phyloP scores from a whole-genome alignment of 2,113 vertebrate species.

The Oreochromis tanganicae region DNA sequence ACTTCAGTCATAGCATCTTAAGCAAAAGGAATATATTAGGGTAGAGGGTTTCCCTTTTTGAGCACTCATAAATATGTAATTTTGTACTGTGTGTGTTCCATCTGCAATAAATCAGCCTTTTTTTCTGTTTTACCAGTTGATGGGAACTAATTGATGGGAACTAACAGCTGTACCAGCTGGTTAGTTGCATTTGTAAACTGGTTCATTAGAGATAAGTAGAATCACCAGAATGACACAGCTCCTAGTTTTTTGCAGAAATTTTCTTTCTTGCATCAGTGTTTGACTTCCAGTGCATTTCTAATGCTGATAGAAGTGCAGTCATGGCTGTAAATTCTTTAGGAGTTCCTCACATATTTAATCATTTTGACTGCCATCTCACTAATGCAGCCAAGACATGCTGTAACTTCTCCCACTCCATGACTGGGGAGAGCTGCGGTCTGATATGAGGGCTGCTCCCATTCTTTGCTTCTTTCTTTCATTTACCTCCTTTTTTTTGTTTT shows the following conservation, averaged over 20 bases:
- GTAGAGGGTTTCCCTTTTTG: background rate
- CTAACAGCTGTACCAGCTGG: background rate
- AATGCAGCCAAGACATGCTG: constrained; percentile 23
- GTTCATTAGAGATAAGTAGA: background rate
- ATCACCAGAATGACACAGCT: background rate
- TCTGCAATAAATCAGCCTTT: background rate
- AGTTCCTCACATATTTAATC: constrained; percentile 31
- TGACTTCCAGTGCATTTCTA: background rate
- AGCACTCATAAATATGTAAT: background rate
- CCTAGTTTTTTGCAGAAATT: background rate
- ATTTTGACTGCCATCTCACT: constrained; percentile 14
- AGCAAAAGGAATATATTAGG: background rate
- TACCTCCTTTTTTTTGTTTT: background rate
- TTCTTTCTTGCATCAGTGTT: background rate
- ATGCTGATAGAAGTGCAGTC: constrained; percentile 18
- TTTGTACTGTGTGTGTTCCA: background rate
- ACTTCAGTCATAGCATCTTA: background rate
- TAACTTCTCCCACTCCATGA: constrained; percentile 19
- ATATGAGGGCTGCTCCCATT: background rate
- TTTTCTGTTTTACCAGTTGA: background rate
- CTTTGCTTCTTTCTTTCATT: background rate
- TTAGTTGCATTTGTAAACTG: background rate
- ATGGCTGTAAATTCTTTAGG: background rate
- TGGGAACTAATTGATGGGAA: background rate
- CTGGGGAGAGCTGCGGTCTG: background rate